Evolutionary conservation across 2,113 vertebrate species (phyloP).

Genomic region (Rafetus swinhoei): DNA sequence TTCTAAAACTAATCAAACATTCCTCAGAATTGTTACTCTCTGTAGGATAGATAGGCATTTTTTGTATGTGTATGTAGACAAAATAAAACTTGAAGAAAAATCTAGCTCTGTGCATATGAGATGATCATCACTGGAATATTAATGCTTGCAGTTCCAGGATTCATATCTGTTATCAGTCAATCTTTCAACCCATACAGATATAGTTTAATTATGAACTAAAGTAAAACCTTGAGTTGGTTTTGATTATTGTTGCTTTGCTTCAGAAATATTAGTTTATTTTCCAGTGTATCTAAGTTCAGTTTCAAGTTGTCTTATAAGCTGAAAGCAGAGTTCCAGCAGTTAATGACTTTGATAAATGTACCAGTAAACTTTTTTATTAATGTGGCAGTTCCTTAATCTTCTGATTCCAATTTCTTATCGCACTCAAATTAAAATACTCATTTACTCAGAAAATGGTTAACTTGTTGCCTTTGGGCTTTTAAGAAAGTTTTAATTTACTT

Average conservation of each 20-base stretch:
- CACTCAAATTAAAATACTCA: neutral
- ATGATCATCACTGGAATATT: neutral
- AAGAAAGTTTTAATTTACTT: neutral
- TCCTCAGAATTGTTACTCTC: neutral
- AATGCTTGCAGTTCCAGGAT: neutral
- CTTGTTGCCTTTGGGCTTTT: neutral
- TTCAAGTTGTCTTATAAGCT: fast-evolving
- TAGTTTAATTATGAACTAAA: neutral
- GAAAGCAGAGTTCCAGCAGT: neutral
- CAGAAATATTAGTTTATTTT: neutral
- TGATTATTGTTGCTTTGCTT: neutral
- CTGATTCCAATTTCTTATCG: neutral
- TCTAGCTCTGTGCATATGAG: neutral
- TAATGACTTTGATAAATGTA: neutral
- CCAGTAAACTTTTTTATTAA: neutral
- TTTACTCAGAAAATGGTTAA: neutral
- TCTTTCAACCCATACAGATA: neutral
- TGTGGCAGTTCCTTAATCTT: neutral
- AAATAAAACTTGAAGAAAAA: neutral
- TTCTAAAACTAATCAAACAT: neutral
- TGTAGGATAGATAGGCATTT: neutral
- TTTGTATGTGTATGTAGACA: neutral
- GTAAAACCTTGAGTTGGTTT: neutral
- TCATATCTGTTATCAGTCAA: neutral
- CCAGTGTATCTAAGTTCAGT: neutral